Evolutionary conservation across 2,113 vertebrate species (phyloP).

Genomic region (Salvelinus alpinus): DNA sequence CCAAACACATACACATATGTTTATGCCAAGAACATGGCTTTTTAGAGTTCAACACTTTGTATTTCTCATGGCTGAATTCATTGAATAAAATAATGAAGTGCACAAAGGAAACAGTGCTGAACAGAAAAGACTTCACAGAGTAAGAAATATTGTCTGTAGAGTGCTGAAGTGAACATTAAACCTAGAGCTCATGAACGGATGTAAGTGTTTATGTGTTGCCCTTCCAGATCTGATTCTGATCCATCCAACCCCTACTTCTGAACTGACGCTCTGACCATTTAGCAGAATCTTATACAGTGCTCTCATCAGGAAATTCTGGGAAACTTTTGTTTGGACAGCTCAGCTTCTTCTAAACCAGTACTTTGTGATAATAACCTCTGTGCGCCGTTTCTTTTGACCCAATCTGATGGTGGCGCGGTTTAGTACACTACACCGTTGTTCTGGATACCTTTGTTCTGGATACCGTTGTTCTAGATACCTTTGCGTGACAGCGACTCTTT

Average conservation of each 20-base stretch:
- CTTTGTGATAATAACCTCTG: conserved; percentile 31
- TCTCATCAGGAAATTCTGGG: conserved; percentile 1
- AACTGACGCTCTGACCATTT: conserved; percentile 6
- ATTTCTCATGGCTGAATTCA: not conserved
- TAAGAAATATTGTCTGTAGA: too few species aligned
- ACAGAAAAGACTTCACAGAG: too few species aligned
- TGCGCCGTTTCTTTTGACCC: conserved; percentile 48
- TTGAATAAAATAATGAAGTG: not conserved
- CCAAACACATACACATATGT: not conserved
- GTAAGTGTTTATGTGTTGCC: too few species aligned
- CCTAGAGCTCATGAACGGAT: too few species aligned
- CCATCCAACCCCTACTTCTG: not conserved
- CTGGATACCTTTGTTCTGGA: conserved; percentile 55
- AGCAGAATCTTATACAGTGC: conserved; percentile 28
- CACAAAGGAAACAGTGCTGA: too few species aligned
- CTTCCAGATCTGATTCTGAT: not conserved
- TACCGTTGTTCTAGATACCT: conserved; percentile 55
- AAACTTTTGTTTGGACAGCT: conserved; percentile 30
- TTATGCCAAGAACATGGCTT: not conserved
- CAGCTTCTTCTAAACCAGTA: conserved; percentile 31
- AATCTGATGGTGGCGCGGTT: conserved; percentile 51
- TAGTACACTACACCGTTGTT: conserved; percentile 50
- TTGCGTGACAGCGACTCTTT: conserved; percentile 73
- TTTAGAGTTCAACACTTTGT: not conserved
- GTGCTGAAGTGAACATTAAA: too few species aligned